Conservation (phyloP, 1,140 invertebrate genomes). For the Parapsyche elsis region DNA sequence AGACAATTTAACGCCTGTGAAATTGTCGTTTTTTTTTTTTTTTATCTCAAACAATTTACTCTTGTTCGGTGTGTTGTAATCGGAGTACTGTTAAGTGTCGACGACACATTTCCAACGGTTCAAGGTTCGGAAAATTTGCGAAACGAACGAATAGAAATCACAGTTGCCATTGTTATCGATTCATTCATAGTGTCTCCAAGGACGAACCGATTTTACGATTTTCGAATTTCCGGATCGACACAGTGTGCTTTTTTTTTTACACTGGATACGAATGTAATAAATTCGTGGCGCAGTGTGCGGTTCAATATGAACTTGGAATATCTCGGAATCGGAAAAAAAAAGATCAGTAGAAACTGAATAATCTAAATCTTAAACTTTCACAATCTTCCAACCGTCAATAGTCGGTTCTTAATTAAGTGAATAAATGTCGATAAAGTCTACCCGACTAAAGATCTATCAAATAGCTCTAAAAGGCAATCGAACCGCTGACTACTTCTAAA, state of each 20-base stretch:
- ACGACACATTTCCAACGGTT: conserved; percentile 30
- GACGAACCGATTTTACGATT: background rate
- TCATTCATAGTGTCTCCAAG: conserved; percentile 16
- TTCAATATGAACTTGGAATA: too few relatives aligned
- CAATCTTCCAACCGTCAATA: background rate
- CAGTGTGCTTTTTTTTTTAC: too few relatives aligned
- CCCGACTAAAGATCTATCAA: too few relatives aligned
- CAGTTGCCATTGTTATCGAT: background rate
- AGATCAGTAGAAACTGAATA: too few relatives aligned
- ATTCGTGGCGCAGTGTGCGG: too few relatives aligned
- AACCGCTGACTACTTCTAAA: background rate
- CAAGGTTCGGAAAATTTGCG: conserved; percentile 14
- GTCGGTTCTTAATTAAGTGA: background rate
- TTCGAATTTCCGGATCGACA: too few relatives aligned
- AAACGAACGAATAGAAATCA: conserved; percentile 9
- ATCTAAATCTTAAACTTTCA: too few relatives aligned
- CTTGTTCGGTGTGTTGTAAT: background rate
- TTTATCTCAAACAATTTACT: background rate
- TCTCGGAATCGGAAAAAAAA: too few relatives aligned
- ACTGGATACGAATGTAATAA: too few relatives aligned
- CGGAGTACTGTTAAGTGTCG: conserved; percentile 21
- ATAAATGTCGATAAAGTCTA: background rate
- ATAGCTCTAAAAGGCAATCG: too few relatives aligned
- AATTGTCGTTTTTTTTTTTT: background rate
- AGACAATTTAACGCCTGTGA: conserved; percentile 2